Evolutionary conservation across 2,888 invertebrate genomes (phyloP).

Genomic region (Matsumyia berberina): DNA sequence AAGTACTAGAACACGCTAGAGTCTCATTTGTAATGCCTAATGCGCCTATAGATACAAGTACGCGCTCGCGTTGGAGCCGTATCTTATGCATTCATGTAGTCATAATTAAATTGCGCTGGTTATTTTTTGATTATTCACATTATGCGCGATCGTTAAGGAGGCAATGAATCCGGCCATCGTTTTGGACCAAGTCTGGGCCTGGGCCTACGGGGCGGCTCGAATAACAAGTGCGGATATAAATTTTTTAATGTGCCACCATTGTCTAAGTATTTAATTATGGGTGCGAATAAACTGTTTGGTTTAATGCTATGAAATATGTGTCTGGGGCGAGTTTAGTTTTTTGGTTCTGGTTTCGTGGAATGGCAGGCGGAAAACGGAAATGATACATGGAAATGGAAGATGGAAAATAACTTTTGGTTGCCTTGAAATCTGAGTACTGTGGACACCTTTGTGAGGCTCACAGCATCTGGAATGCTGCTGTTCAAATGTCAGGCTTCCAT

Average conservation of each 20-base stretch:
- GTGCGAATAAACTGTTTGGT: conserved; percentile 64
- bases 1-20: conserved; percentile 64
- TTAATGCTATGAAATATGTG: conserved; percentile 29
- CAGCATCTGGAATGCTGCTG: no score
- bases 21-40: conserved; percentile 72
- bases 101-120: conserved; percentile 62
- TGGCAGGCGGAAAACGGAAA: no score
- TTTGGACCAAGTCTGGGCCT: not conserved
- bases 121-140: conserved; percentile 58
- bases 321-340: not conserved
- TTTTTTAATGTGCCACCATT: conserved; percentile 70
- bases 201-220: not conserved
- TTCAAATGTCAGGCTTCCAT: no score
- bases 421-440: no score
- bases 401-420: no score
- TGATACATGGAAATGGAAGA: no score
- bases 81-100: conserved; percentile 65
- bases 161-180: no score
- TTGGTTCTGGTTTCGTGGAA: no score
- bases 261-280: conserved; percentile 69
- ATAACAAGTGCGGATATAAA: conserved; percentile 65
- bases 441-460: no score
- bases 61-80: conserved; percentile 27
- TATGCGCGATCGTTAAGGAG: conserved; percentile 56
- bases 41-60: conserved; percentile 45